Conservation (phyloP, 2,113 vertebrate species). For the Orthonyx spaldingii region DNA sequence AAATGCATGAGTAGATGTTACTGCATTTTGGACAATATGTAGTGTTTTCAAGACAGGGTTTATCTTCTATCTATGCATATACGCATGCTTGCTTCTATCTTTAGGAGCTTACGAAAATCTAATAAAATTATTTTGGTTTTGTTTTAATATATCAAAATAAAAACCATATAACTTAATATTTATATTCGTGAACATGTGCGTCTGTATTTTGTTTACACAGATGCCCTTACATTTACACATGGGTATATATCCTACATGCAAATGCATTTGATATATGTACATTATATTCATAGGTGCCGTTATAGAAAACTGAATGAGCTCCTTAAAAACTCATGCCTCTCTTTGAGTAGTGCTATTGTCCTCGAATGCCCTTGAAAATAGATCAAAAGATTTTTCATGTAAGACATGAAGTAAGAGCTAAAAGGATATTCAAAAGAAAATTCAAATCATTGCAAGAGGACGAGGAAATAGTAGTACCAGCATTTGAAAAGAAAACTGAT, state of each 20-base stretch:
- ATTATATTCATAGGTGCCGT: background rate
- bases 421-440: background rate
- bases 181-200: background rate
- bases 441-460: background rate
- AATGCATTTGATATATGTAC: background rate
- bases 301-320: background rate
- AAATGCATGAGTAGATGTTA: background rate
- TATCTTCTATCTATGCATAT: background rate
- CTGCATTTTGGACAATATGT: background rate
- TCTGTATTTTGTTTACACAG: background rate
- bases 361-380: background rate
- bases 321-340: background rate
- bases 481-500: background rate
- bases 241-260: background rate
- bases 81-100: background rate
- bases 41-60: background rate
- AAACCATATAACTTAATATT: background rate
- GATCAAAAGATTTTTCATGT: slow-evolving; percentile 1
- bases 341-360: background rate
- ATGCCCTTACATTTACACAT: background rate
- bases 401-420: background rate
- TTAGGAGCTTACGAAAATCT: background rate
- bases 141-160: background rate
- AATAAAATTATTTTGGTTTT: background rate
- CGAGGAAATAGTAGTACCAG: background rate